Conservation (phyloP, 2,888 invertebrate species). For the Pharmacophagus antenor region DNA sequence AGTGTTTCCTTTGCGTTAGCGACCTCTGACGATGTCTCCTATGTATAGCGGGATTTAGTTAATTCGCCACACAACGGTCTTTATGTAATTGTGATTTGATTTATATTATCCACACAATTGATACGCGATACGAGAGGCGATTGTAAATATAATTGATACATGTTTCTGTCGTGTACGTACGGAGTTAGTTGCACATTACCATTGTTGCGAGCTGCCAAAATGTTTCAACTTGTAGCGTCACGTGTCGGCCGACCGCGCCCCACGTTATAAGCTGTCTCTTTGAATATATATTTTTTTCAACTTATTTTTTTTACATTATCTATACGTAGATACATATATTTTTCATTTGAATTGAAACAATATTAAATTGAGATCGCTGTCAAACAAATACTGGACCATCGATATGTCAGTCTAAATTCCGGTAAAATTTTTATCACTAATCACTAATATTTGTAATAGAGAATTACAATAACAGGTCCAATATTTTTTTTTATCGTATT, state of each 20-base stretch:
- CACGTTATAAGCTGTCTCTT: conserved; percentile 29
- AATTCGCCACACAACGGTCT: conserved; percentile 42
- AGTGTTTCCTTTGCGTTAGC: conserved; percentile 49
- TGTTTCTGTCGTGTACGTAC: conserved; percentile 62
- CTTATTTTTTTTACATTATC: no score
- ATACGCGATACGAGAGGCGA: conserved; percentile 44
- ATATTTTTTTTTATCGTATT: no score
- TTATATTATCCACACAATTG: conserved; percentile 42
- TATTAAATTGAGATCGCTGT: no score
- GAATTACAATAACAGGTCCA: no score
- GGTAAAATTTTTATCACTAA: no score
- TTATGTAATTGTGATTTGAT: conserved; percentile 50
- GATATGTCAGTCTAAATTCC: no score
- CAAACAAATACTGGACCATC: no score
- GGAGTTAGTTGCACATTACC: conserved; percentile 77
- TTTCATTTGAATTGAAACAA: no score
- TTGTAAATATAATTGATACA: conserved; percentile 70
- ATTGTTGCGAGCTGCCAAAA: conserved; percentile 79
- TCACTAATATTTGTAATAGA: no score
- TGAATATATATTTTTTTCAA: no score
- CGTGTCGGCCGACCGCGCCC: conserved; percentile 37
- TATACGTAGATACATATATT: no score
- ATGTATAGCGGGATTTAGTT: conserved; percentile 58
- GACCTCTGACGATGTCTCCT: conserved; percentile 44
- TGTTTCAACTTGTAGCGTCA: conserved; percentile 69